Conservation (phyloP, 2,888 invertebrate species). For the Augochlorella aurata region DNA sequence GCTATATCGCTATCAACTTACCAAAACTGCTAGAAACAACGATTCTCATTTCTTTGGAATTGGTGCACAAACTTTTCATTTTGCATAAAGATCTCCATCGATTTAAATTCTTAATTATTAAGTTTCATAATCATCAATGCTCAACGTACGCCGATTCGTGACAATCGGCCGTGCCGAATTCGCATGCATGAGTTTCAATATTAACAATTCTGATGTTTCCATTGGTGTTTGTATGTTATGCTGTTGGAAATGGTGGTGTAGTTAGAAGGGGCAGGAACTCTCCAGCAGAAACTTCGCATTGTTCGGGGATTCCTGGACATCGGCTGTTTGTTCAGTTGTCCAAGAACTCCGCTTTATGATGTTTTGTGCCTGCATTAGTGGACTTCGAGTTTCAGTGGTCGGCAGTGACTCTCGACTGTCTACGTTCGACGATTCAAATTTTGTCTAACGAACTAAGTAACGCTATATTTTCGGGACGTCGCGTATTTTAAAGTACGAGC, state of each 20-base stretch:
- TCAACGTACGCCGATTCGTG: no score
- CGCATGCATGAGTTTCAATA: not conserved
- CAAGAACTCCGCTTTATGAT: constrained; percentile 1
- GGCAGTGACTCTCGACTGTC: not conserved
- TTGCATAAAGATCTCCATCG: no score
- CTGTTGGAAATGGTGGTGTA: not conserved
- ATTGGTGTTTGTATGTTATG: not conserved
- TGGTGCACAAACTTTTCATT: no score
- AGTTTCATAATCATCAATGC: no score
- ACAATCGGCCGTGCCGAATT: not conserved
- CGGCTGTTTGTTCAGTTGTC: not conserved
- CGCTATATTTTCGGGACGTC: no score
- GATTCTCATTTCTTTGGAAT: no score
- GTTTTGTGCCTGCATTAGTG: not conserved
- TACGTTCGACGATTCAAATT: not conserved
- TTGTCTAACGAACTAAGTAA: not conserved
- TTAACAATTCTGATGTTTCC: not conserved
- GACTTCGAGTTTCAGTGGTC: not conserved
- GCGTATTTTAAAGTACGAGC: not conserved
- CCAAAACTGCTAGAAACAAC: no score
- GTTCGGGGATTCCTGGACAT: constrained; percentile 3
- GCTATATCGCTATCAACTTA: no score
- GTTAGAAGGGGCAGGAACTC: not conserved
- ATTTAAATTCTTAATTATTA: no score
- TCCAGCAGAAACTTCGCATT: not conserved